Evolutionary conservation across 2,113 vertebrate species (phyloP).

Genomic region (Xenopus borealis): DNA sequence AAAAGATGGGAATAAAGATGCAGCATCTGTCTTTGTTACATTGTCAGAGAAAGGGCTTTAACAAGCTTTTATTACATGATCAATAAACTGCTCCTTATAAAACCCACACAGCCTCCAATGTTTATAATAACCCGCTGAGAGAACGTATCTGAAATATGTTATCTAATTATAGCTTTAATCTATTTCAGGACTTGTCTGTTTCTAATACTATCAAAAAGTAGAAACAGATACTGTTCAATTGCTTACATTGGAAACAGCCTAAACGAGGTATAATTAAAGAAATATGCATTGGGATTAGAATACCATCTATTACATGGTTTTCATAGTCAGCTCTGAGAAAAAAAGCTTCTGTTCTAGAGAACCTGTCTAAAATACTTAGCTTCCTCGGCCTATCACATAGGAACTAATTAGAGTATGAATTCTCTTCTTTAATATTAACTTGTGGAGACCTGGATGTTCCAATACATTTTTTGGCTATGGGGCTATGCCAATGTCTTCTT

Average conservation of each 20-base stretch:
- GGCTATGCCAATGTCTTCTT: too few species aligned
- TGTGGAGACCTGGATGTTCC: too few species aligned
- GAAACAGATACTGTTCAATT: slow-evolving; percentile 6
- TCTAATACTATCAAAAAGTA: slow-evolving; percentile 13
- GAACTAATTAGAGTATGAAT: too few species aligned
- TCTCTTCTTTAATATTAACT: too few species aligned
- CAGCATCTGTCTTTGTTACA: neutral
- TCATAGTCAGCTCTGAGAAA: neutral
- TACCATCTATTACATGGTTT: slow-evolving; percentile 3
- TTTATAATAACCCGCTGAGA: neutral
- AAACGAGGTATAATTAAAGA: slow-evolving; percentile 11
- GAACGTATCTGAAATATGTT: slow-evolving; percentile 5
- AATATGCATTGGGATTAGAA: slow-evolving; percentile 12
- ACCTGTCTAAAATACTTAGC: neutral
- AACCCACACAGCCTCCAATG: neutral
- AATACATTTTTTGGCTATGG: too few species aligned
- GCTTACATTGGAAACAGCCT: slow-evolving; percentile 1
- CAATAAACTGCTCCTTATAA: slow-evolving; percentile 2
- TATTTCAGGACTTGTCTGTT: slow-evolving; percentile 12
- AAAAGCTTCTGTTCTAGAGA: slow-evolving; percentile 1
- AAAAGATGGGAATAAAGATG: neutral
- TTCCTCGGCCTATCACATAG: neutral
- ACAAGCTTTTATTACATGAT: neutral
- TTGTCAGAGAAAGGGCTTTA: neutral
- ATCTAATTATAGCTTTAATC: slow-evolving; percentile 16